Percentiles rank a stretch among this genome's conserved stretches.
Conservation (phyloP, 2,113 vertebrate species). For the Pelodiscus sinensis region DNA sequence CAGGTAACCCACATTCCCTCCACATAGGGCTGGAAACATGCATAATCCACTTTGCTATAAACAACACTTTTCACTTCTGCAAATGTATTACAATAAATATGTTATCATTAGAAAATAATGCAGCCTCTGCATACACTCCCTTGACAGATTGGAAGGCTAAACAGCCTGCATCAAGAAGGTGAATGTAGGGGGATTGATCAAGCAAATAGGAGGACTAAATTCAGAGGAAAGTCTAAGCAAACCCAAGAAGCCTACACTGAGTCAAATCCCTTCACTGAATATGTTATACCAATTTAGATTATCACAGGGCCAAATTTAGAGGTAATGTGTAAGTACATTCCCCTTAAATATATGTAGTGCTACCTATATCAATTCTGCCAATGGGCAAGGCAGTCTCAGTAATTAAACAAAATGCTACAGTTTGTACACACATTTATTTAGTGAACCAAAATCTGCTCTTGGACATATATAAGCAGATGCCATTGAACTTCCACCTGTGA, state of each 20-base stretch:
- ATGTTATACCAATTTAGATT: background rate
- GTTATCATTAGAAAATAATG: background rate
- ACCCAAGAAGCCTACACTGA: background rate
- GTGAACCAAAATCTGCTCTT: background rate
- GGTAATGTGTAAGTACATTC: background rate
- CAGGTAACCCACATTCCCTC: background rate
- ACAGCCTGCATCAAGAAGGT: background rate
- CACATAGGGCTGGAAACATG: background rate
- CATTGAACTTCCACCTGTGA: background rate
- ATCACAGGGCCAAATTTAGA: background rate
- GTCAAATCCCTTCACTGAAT: background rate
- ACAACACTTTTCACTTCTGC: background rate
- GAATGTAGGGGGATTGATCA: background rate
- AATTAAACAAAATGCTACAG: background rate
- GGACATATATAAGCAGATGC: background rate
- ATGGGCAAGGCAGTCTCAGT: background rate
- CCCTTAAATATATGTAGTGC: background rate
- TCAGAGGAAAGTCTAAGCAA: background rate
- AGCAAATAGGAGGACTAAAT: background rate
- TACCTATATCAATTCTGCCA: background rate
- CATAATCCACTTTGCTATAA: background rate
- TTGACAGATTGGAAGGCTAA: background rate
- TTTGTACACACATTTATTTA: background rate
- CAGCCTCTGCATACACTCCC: background rate
- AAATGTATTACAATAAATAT: background rate